These are phyloP conservation scores for Nematostella vectensis DNA, from an alignment of 92 coral and sea anemone genomes.

Conservation along the genomic window DNA sequence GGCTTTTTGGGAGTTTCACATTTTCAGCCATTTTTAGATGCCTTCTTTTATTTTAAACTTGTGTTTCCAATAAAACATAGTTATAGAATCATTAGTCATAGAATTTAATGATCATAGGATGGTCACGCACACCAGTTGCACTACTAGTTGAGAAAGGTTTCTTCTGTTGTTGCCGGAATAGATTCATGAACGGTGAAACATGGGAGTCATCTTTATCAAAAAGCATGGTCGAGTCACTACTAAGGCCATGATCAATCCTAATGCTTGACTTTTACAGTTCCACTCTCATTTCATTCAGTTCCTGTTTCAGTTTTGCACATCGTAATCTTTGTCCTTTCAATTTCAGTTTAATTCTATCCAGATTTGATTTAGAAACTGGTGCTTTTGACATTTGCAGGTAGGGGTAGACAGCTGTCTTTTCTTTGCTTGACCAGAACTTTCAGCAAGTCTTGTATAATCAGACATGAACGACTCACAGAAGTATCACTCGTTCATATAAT, in stretches of 20 bases:
- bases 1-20: too few species aligned
- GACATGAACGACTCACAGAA: not conserved
- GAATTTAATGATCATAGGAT: not conserved
- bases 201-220: too few species aligned
- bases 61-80: too few species aligned
- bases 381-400: too few species aligned
- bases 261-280: not conserved
- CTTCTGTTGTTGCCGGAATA: too few species aligned
- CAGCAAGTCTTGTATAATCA: not conserved
- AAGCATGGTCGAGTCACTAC: not conserved
- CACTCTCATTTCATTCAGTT: not conserved
- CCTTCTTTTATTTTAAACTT: too few species aligned
- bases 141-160: not conserved
- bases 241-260: not conserved
- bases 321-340: not conserved
- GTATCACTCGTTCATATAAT: not conserved
- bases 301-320: not conserved
- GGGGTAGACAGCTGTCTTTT: not conserved
- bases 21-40: too few species aligned
- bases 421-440: not conserved
- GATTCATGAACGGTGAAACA: too few species aligned
- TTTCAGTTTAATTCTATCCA: not conserved
- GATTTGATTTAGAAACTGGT: not conserved
- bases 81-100: too few species aligned
- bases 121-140: slow-evolving; percentile 1